Evolutionary conservation across 2,888 invertebrate genomes (phyloP).

Genomic region (Idaea dimidiata): DNA sequence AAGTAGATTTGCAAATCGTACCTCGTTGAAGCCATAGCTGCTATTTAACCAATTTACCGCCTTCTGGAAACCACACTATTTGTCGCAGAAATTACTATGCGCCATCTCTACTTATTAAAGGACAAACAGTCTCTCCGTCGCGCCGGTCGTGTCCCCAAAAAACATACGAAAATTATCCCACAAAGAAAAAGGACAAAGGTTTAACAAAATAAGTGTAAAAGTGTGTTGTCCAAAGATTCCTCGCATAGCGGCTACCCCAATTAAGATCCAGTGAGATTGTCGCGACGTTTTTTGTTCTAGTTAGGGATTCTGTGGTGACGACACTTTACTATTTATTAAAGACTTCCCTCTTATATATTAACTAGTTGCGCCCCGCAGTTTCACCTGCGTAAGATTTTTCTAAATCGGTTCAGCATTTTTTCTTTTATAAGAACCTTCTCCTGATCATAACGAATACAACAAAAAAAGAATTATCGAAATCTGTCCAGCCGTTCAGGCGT

Average conservation of each 20-base stretch:
- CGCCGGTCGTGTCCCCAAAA: background rate
- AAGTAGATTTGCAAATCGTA: no score
- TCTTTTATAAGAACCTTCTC: no score
- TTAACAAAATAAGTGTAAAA: conserved; percentile 9
- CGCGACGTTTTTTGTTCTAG: conserved; percentile 44
- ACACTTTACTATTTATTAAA: conserved; percentile 5
- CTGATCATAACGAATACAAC: no score
- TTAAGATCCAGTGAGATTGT: conserved; percentile 75
- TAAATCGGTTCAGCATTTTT: no score
- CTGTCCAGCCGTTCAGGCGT: no score
- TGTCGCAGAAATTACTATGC: background rate
- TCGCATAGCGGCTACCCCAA: conserved; percentile 61
- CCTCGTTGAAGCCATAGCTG: background rate
- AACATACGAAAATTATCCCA: background rate
- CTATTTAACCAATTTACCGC: background rate
- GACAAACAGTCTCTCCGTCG: background rate
- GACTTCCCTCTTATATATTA: no score
- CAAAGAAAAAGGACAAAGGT: conserved; percentile 8
- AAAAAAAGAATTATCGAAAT: no score
- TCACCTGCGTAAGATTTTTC: no score
- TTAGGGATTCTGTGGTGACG: conserved; percentile 15
- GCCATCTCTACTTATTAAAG: background rate
- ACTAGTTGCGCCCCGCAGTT: no score
- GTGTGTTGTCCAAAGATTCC: conserved; percentile 41
- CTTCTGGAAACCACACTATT: no score